These are phyloP conservation scores for Thymelicus sylvestris DNA, from an alignment of 2,888 invertebrate species.

Conservation along the genomic window DNA sequence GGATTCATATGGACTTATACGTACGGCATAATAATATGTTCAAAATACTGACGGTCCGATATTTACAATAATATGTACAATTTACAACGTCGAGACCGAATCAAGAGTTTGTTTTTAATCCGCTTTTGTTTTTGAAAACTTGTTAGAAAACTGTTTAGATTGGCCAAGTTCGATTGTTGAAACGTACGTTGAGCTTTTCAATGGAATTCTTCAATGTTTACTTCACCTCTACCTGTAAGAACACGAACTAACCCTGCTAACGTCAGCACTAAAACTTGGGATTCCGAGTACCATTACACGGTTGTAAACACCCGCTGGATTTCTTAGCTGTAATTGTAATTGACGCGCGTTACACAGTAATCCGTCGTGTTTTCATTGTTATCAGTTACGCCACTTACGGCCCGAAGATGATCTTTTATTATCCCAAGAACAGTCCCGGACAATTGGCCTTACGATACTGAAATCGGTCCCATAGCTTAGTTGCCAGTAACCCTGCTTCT, in stretches of 20 bases:
- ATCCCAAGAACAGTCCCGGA: not conserved
- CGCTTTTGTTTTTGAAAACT: slow-evolving; percentile 8
- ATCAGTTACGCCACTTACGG: not conserved
- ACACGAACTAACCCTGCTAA: too few species aligned
- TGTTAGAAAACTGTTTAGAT: slow-evolving; percentile 2
- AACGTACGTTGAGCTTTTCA: too few species aligned
- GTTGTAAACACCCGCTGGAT: not conserved
- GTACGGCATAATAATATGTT: not conserved
- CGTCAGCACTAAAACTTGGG: too few species aligned
- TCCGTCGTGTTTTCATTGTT: slow-evolving; percentile 24
- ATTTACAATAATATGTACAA: slow-evolving; percentile 24
- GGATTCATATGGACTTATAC: too few species aligned
- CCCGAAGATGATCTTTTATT: slow-evolving; percentile 18
- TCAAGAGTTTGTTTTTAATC: slow-evolving; percentile 17
- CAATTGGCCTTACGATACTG: too few species aligned
- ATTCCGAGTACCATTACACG: not conserved
- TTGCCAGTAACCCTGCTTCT: too few species aligned
- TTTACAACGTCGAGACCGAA: not conserved
- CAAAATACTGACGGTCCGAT: not conserved
- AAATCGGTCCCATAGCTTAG: too few species aligned
- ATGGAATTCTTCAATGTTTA: too few species aligned
- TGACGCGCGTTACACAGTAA: slow-evolving; percentile 15
- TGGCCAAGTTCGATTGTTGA: slow-evolving; percentile 9
- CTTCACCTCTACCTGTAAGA: too few species aligned
- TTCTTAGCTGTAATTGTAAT: not conserved